Percentiles rank a stretch among this genome's conserved stretches.
phyloP scores from a whole-genome alignment of 1,140 invertebrate species.

The Euwallacea similis region DNA sequence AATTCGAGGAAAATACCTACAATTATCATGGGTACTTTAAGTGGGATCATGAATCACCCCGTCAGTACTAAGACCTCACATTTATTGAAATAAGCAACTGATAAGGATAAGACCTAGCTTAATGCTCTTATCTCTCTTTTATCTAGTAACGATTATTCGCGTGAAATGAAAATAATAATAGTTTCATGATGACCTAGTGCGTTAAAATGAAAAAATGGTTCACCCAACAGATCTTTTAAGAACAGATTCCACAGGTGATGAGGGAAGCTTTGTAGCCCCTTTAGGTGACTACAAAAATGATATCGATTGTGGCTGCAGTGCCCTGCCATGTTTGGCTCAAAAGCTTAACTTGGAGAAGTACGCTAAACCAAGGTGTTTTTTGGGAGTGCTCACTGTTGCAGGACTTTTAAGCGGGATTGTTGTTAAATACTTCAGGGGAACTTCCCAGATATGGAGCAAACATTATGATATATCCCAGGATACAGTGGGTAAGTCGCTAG shows the following conservation, averaged over 20 bases:
- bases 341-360: constrained; percentile 60
- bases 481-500: constrained; percentile 37
- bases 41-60: too few relatives aligned
- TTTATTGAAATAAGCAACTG: constrained; percentile 13
- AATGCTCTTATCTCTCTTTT: background rate
- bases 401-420: constrained; percentile 60
- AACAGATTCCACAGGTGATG: constrained; percentile 51
- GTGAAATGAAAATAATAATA: constrained; percentile 23
- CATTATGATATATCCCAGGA: constrained; percentile 45
- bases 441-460: constrained; percentile 53
- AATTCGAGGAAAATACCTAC: too few relatives aligned
- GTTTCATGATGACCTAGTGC: constrained; percentile 11
- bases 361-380: constrained; percentile 59
- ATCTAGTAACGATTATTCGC: background rate
- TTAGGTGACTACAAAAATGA: constrained; percentile 54
- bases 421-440: constrained; percentile 60
- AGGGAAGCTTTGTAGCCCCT: constrained; percentile 45
- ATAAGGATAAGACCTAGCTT: constrained; percentile 9
- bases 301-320: constrained; percentile 64
- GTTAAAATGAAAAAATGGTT: constrained; percentile 44
- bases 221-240: constrained; percentile 48
- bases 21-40: too few relatives aligned
- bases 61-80: too few relatives aligned
- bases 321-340: constrained; percentile 56
- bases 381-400: constrained; percentile 57